Base-by-base conservation (phyloP, 2,797 vertebrate species). In the Naso thynnoides region DNA sequence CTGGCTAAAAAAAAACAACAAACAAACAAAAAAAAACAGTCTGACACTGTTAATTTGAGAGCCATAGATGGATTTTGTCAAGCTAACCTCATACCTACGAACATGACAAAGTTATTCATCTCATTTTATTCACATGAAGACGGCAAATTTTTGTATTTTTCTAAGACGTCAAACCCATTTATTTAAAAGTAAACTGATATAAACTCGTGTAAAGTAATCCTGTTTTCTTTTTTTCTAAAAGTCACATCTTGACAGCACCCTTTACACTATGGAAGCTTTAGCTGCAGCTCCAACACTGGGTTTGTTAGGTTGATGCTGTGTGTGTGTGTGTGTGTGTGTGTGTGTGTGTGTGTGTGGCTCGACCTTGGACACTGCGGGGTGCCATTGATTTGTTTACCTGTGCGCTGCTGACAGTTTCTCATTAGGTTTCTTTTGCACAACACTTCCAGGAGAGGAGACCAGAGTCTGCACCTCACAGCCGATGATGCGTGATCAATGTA, bases 311-410 rank as follows among this genome's bases (percentile, higher is more conserved):
- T 36, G 39, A 24, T 48, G 24, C 45, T 69, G 27, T 50, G 50
- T 6, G 16, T 55, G 18, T 71, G n/a, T 55, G 58, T 48, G 24
- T 58, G 76, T 21, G 55, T 65, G 63, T 48, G 76, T 72, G 55
- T 39, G 59, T 57, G 36, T 50, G 55, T 71, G 39, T 56, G 76
- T 69, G 70, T 52, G 9, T 50, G 73, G 15, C 67, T 78, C 60
- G 91, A 93, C 93, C 92, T 92, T 94, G 94, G 87, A 79, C 87
- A 80, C 89, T 90, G 89, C 84, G 89, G 88, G 91, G 88, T 87
- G 86, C 89, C 93, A 95, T 95, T 95, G 95, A 95, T 95, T 95
- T 95, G 94, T 95, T 95, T 95, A 93, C 93, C 90, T 94, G 92
- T 83, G 83, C 52, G 57, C 83, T 76, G 79, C 91, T 94, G 94